Conservation (phyloP, 53 echinoderm and acorn worm species). For the Actinopyga echinites region DNA sequence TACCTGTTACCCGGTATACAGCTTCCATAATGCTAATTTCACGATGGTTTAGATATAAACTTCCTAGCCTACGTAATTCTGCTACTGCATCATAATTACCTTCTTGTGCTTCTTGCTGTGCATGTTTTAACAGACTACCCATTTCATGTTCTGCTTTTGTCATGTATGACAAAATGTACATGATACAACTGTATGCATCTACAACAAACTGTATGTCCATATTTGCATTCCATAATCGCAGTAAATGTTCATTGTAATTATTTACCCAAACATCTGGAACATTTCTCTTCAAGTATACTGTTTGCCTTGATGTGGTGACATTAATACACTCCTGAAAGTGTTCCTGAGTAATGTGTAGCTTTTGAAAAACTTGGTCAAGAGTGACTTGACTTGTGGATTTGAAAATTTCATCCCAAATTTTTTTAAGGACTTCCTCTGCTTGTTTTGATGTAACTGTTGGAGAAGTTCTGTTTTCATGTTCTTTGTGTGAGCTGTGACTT, state of each 20-base stretch:
- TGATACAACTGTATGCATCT: constrained; percentile 58
- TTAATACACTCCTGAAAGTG: constrained; percentile 49
- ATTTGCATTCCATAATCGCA: constrained; percentile 68
- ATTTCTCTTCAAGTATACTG: constrained; percentile 45
- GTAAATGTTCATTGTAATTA: constrained; percentile 57
- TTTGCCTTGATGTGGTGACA: constrained; percentile 19
- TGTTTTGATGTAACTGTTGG: background rate
- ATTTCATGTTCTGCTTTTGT: constrained; percentile 69
- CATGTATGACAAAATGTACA: constrained; percentile 69
- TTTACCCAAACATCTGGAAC: constrained; percentile 63
- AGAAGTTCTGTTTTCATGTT: background rate
- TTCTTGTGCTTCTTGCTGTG: constrained; percentile 53
- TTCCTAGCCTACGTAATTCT: constrained; percentile 55
- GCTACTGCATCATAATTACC: constrained; percentile 62
- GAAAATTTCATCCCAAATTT: too few relatives aligned
- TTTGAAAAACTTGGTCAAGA: background rate
- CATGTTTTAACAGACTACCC: constrained; percentile 51
- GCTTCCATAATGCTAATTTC: constrained; percentile 55
- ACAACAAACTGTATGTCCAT: constrained; percentile 66
- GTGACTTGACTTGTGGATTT: too few relatives aligned
- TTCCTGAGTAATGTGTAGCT: background rate
- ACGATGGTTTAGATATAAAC: constrained; percentile 59
- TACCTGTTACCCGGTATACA: constrained; percentile 44
- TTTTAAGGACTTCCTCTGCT: too few relatives aligned
- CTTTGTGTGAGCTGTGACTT: background rate